These are phyloP conservation scores for Noturus placidus DNA, from an alignment of 2,113 vertebrate genomes.

Conservation along the genomic window DNA sequence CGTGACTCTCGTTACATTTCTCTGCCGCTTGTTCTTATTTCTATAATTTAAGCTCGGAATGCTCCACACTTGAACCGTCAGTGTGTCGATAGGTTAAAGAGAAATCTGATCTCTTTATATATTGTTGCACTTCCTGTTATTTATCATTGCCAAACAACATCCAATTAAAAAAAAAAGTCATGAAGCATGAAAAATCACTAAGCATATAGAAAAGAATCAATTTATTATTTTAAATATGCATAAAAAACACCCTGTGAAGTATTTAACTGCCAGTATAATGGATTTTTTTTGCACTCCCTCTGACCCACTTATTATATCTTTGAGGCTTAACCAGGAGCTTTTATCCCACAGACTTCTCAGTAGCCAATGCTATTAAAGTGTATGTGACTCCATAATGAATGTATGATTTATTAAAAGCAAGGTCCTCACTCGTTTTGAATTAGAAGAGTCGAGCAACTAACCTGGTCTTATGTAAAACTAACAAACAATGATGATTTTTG, in stretches of 20 bases:
- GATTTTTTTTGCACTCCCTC: not conserved
- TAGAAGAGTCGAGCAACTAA: not conserved
- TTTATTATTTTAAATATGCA: not conserved
- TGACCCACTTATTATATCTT: not conserved
- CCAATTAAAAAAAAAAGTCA: not conserved
- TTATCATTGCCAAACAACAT: not conserved
- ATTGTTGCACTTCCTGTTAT: not conserved
- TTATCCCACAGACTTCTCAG: not conserved
- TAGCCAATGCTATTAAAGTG: not conserved
- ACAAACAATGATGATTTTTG: not conserved
- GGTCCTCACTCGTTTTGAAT: not conserved
- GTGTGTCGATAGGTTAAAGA: not conserved
- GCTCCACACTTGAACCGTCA: not conserved
- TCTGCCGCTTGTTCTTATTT: not conserved
- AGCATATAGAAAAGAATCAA: not conserved
- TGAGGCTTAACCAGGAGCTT: not conserved
- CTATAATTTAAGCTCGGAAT: not conserved
- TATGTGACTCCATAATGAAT: not conserved
- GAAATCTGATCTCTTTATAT: not conserved
- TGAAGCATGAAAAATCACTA: not conserved
- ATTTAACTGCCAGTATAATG: not conserved
- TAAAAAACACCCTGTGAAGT: not conserved
- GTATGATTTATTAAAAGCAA: not conserved
- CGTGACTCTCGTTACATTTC: not conserved
- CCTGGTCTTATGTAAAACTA: not conserved